Conservation (phyloP, 2,113 vertebrate species). For the Pitta sordida region DNA sequence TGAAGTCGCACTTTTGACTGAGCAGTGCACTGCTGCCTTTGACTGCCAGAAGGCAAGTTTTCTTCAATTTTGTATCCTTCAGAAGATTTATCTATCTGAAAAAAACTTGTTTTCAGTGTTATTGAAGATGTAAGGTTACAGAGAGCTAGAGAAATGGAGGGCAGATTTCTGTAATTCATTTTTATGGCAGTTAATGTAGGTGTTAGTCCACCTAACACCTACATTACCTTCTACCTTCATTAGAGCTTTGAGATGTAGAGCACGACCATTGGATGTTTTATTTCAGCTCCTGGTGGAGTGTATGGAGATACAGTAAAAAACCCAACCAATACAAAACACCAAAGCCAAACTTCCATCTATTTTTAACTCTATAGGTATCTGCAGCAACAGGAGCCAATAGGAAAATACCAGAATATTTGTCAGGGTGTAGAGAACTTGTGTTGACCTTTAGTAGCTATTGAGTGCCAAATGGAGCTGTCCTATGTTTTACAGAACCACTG, state of each 20-base stretch:
- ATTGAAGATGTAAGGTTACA: conserved; percentile 15
- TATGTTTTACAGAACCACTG: background rate
- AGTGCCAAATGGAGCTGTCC: background rate
- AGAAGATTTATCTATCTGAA: background rate
- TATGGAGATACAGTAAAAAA: background rate
- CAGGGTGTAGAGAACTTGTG: background rate
- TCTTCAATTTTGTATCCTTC: background rate
- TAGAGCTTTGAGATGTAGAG: background rate
- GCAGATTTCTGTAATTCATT: conserved; percentile 10
- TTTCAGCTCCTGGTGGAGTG: background rate
- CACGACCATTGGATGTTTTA: background rate
- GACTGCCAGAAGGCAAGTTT: background rate
- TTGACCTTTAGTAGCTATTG: background rate
- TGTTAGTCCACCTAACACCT: too few relatives aligned
- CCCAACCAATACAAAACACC: fast-evolving
- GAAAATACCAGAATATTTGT: background rate
- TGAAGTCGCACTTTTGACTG: background rate
- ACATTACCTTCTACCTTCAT: too few relatives aligned
- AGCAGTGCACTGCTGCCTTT: background rate
- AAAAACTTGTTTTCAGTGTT: background rate
- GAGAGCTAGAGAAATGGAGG: background rate
- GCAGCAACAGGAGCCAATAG: background rate
- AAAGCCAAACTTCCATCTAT: background rate
- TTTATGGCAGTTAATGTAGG: background rate
- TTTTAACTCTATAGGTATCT: background rate